phyloP scores from a whole-genome alignment of 2,888 invertebrate genomes.

The Caenorhabditis wallacei region DNA sequence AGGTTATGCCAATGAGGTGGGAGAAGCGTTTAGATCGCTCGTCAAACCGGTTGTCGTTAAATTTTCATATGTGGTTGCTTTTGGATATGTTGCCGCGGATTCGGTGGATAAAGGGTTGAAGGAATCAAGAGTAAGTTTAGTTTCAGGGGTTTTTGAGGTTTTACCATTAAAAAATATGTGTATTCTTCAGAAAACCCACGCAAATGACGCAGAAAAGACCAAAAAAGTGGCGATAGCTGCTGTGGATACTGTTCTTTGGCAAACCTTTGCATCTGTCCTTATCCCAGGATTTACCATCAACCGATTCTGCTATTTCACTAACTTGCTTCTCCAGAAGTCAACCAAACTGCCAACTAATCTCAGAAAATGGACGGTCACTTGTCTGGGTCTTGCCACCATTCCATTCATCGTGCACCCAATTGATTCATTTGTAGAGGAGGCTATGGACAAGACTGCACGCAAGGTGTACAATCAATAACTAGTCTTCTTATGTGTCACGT shows the following conservation, averaged over 20 bases:
- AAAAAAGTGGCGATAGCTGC: slow-evolving; percentile 85
- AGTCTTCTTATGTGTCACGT: background rate
- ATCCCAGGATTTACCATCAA: slow-evolving; percentile 95
- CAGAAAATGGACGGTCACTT: slow-evolving; percentile 86
- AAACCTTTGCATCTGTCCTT: slow-evolving; percentile 91
- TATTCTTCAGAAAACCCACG: slow-evolving; percentile 40
- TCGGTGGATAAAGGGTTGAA: slow-evolving; percentile 89
- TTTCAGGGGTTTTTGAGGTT: too few relatives aligned
- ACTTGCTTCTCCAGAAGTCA: slow-evolving; percentile 65
- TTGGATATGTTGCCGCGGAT: slow-evolving; percentile 92
- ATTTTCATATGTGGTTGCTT: slow-evolving; percentile 90
- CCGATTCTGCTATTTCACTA: slow-evolving; percentile 86
- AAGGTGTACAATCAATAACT: slow-evolving; percentile 63
- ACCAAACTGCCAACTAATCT: slow-evolving; percentile 84
- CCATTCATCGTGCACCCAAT: slow-evolving; percentile 95
- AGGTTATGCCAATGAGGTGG: slow-evolving; percentile 98
- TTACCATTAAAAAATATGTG: background rate
- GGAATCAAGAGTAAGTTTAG: slow-evolving; percentile 86
- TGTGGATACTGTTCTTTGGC: slow-evolving; percentile 87
- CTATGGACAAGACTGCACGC: slow-evolving; percentile 79
- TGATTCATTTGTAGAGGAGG: slow-evolving; percentile 87
- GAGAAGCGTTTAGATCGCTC: slow-evolving; percentile 92
- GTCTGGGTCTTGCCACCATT: slow-evolving; percentile 90
- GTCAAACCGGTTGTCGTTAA: slow-evolving; percentile 88
- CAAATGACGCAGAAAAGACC: slow-evolving; percentile 36